Evolutionary conservation across 2,797 vertebrate species (phyloP), one percentile per base, ranked within the genome.

Genomic region (Leptoclinus maculatus): DNA sequence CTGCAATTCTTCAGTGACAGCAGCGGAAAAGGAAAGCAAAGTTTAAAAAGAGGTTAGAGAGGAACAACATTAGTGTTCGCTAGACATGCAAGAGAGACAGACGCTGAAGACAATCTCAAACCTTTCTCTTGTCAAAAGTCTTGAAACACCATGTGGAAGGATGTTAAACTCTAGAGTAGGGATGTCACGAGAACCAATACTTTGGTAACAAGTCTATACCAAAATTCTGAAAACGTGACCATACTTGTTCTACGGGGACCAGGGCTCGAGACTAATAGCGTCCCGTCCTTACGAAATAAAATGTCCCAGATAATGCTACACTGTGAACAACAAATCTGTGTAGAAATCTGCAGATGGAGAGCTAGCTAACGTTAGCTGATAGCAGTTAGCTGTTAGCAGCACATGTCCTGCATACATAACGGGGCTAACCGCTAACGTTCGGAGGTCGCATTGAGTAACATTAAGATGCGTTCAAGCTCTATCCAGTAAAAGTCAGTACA

Each of bases 11-110:
- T 78, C 74, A 51, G 38, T 64, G 76, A 86, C 66, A 49, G 72
- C 57, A 57, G 62, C 57, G 78, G 78, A 82, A 89, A 83, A 70
- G 82, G 87, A 90, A 90, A 54, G 82, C 80, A 25, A 58, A 77
- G 73, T 78, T 84, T 80, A 51, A 73, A 83, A 60, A 27, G 66
- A 79, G 73, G 76, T 73, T 43, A 8, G 14, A 83, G 45, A 49
- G 54, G 14, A 77, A 68, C 54, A 75, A 59, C 71, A 34, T 60
- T 10, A 19, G 19, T 59, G 83, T 72, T n/a, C 43, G 54, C 51
- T 13, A 23, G 58, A 62, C 58, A 53, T 23, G 57, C 34, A 19
- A 60, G 49, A 66, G n/a, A 71, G n/a, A 74, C 6, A 16, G 13
- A 67, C 34, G 2, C 34, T 29, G 36, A 41, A 23, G 21, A 54